These are phyloP conservation scores for Mnemiopsis leidyi DNA, from an alignment of 37 sponge, comb jelly and placozoan genomes.

Conservation along the genomic window DNA sequence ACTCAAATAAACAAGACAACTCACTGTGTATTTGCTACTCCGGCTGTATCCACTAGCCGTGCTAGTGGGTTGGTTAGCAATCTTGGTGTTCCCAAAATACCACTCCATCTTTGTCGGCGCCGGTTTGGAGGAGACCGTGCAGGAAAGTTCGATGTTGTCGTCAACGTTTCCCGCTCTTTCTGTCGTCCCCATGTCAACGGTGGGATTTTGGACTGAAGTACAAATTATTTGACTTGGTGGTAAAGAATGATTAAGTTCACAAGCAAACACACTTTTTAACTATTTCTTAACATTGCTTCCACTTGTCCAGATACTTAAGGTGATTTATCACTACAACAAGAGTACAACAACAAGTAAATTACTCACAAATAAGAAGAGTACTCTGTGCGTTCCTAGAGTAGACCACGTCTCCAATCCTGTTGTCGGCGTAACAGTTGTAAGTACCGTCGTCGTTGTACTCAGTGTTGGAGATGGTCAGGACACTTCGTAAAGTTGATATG, in stretches of 20 bases:
- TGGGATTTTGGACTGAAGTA: conserved; percentile 32
- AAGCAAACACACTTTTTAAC: no score
- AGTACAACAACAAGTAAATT: background rate
- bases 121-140: conserved; percentile 47
- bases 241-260: no score
- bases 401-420: background rate
- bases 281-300: no score
- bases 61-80: background rate
- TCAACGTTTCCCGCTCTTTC: background rate
- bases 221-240: no score
- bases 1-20: background rate
- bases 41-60: background rate
- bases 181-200: background rate
- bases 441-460: conserved; percentile 30
- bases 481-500: background rate
- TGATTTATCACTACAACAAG: no score
- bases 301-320: no score
- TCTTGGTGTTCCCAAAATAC: background rate
- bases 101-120: conserved; percentile 47
- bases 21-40: background rate
- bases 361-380: conserved; percentile 61
- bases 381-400: conserved; percentile 3
- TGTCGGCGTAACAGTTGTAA: conserved; percentile 39
- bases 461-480: background rate
- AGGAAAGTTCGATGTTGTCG: background rate